phyloP scores from a whole-genome alignment of 1,140 invertebrate species.

The Bacillus rossius region DNA sequence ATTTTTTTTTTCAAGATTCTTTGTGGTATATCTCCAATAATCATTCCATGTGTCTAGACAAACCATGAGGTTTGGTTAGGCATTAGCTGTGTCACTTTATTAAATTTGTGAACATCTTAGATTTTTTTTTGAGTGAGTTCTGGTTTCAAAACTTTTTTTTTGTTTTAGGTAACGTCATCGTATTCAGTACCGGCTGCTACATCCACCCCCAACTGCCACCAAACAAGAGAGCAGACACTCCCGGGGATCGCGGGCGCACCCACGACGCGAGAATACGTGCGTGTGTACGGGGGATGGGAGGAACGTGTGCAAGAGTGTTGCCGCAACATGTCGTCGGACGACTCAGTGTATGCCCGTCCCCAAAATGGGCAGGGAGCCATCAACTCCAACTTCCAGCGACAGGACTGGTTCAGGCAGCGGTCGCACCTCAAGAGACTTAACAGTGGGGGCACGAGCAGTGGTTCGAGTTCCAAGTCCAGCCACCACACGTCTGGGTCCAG shows the following conservation, averaged over 20 bases:
- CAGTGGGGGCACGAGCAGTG: constrained; percentile 25
- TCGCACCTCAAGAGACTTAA: constrained; percentile 40
- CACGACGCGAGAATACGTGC: constrained; percentile 41
- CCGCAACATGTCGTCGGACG: constrained; percentile 3
- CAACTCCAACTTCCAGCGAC: constrained; percentile 53
- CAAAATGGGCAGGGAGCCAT: constrained; percentile 22
- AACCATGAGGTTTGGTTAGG: too few relatives aligned
- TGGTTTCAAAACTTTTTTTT: too few relatives aligned
- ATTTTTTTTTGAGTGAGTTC: too few relatives aligned
- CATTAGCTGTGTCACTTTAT: too few relatives aligned
- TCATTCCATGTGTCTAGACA: too few relatives aligned
- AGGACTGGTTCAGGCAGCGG: constrained; percentile 49
- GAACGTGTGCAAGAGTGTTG: constrained; percentile 39
- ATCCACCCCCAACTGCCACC: constrained; percentile 35
- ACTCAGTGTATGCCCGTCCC: constrained; percentile 23
- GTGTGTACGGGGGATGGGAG: constrained; percentile 49
- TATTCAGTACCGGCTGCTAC: constrained; percentile 27
- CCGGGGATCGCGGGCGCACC: constrained; percentile 6
- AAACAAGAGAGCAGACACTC: constrained; percentile 16
- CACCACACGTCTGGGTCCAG: constrained; percentile 2
- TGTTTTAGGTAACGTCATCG: constrained; percentile 28
- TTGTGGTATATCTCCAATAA: too few relatives aligned
- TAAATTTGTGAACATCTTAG: too few relatives aligned
- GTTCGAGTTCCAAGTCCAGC: neutral
- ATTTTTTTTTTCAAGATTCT: too few relatives aligned